Evolutionary conservation across 2,113 vertebrate genomes (phyloP).

Genomic region (Strix aluco): DNA sequence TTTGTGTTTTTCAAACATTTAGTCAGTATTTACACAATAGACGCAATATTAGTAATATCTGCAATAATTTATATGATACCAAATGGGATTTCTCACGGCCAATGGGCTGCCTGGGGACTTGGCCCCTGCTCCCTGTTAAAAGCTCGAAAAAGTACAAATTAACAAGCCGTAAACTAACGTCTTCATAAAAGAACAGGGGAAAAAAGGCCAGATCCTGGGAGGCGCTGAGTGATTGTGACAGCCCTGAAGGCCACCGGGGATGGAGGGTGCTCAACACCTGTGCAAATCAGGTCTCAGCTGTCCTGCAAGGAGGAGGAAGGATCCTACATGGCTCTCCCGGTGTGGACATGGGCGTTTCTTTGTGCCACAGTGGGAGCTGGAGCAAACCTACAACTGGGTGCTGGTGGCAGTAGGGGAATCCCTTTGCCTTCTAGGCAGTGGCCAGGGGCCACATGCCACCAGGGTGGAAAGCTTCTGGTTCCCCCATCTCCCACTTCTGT

Average conservation of each 20-base stretch:
- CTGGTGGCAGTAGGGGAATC: not conserved
- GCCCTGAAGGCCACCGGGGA: not conserved
- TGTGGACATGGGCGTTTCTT: not conserved
- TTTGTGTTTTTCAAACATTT: slow-evolving; percentile 70
- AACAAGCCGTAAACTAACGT: slow-evolving; percentile 49
- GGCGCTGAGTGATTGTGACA: slow-evolving; percentile 24
- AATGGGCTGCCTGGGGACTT: slow-evolving; percentile 52
- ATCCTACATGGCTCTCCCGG: rapidly evolving
- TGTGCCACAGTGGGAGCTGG: not conserved
- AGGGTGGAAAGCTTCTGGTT: not conserved
- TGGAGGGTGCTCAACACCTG: slow-evolving; percentile 20
- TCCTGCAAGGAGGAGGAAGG: not conserved
- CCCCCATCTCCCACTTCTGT: not conserved
- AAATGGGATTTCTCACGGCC: slow-evolving; percentile 63
- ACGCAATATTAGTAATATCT: slow-evolving; percentile 66
- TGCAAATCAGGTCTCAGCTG: not conserved
- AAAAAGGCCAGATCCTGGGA: slow-evolving; percentile 45
- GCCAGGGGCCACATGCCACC: too few species aligned
- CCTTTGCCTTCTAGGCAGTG: not conserved
- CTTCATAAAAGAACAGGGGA: slow-evolving; percentile 40
- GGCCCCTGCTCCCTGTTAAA: slow-evolving; percentile 60
- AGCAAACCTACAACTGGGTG: not conserved
- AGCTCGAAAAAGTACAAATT: slow-evolving; percentile 59
- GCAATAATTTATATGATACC: slow-evolving; percentile 63
- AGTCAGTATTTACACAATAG: slow-evolving; percentile 66